Base-by-base conservation (phyloP, 2,888 invertebrate genomes). In the Protula sp. region DNA sequence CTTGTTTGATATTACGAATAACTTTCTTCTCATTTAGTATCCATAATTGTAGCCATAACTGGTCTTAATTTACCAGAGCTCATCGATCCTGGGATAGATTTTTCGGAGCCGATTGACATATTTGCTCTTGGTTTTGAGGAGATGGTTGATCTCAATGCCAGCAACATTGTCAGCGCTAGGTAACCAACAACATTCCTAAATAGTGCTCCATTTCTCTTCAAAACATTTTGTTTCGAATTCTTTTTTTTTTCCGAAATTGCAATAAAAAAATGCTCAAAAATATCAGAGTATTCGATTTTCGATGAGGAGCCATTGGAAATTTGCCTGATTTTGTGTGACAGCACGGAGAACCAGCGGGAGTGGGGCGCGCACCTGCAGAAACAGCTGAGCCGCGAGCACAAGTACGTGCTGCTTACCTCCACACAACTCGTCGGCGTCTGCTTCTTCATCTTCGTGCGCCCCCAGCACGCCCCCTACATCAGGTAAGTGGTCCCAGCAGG, bases 51-150 rank as follows among this genome's bases (percentile, higher is more conserved):
- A n/a, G n/a, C n/a, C n/a, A n/a, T n/a, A n/a, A n/a, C n/a, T n/a
- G n/a, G n/a, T n/a, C n/a, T n/a, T n/a, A n/a, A n/a, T n/a, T n/a
- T n/a, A n/a, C 27, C 47, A 64, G 62, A 63, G 26, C 29, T 62
- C 55, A 3, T 66, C 22, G 57, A 62, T 53, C 57, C 65, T 14
- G 54, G 30, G 19, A 58, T 59, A 30, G 63, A 69, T 54, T 65
- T 56, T 31, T 50, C 48, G 30, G 30, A 31, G 62, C 89, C 92
- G 24, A 89, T 91, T 56, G 99, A 99, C 82, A 90, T 99, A 63
- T 98, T 90, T 84, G 97, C 95, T 1, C 90, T 99, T 77, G 99
- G 99, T 24, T 97, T 99, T 83, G 94, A 99, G 82, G 99, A 99
- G 85, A 97, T 99, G 69, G 98, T 99, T 9, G 99, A 99, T 83